Conservation (phyloP, 2,113 vertebrate species). For the Platycercus adscitus region DNA sequence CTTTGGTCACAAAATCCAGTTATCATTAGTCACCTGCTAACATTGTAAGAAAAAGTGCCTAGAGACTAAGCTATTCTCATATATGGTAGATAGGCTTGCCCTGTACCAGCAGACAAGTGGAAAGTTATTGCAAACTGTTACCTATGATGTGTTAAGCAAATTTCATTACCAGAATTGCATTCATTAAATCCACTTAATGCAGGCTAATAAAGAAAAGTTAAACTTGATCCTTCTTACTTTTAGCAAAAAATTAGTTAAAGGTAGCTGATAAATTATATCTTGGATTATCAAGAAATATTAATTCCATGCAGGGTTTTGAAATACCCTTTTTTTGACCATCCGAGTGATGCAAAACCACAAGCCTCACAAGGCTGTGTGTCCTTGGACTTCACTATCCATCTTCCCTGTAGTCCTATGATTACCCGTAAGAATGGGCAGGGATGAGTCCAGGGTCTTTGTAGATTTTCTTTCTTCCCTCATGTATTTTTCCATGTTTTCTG, state of each 20-base stretch:
- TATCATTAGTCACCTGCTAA: not conserved
- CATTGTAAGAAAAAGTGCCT: not conserved
- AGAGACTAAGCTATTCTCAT: not conserved
- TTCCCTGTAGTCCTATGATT: fast-evolving
- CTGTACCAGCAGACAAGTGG: fast-evolving
- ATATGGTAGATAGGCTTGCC: not conserved
- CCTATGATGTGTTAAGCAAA: not conserved
- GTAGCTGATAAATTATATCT: not conserved
- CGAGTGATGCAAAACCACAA: not conserved
- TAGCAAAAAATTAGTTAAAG: not conserved
- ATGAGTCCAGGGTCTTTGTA: not conserved
- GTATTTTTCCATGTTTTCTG: not conserved
- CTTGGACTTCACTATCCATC: fast-evolving
- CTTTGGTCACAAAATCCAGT: not conserved
- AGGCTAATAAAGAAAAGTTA: not conserved
- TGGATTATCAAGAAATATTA: not conserved
- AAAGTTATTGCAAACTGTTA: not conserved
- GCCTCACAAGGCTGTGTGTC: not conserved
- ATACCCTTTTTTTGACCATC: fast-evolving
- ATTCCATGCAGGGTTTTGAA: not conserved
- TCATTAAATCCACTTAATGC: not conserved
- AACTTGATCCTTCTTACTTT: not conserved
- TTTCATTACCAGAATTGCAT: not conserved
- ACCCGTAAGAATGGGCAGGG: not conserved
- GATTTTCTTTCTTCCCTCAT: not conserved